Percentiles rank a stretch among this genome's conserved stretches.
phyloP scores from a whole-genome alignment of 2,113 vertebrate genomes.

The Pongo abelii region DNA sequence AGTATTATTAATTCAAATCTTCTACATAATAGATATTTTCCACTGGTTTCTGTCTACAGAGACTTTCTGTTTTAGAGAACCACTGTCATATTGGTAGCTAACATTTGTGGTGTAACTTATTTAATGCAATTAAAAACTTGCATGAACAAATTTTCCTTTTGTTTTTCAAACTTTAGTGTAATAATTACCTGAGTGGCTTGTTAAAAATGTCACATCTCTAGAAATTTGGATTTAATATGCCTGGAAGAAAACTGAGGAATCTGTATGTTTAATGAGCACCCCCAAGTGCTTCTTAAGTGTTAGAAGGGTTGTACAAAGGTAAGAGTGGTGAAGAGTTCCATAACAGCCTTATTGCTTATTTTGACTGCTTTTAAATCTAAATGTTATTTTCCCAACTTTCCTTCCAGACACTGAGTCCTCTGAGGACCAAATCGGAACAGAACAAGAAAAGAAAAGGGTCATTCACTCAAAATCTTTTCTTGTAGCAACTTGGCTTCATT shows the following conservation, averaged over 20 bases:
- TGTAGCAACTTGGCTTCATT: background rate
- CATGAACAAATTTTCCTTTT: background rate
- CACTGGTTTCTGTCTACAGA: background rate
- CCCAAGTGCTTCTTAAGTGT: background rate
- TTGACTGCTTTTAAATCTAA: background rate
- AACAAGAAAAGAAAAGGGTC: background rate
- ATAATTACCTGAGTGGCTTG: background rate
- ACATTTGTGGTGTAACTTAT: background rate
- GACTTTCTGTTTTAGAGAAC: background rate
- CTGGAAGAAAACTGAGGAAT: background rate
- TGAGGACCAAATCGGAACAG: background rate
- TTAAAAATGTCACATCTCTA: background rate
- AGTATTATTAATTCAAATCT: background rate
- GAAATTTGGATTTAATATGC: background rate
- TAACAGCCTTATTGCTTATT: background rate
- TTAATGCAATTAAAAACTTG: background rate
- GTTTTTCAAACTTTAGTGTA: background rate
- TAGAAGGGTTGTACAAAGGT: background rate
- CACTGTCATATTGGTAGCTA: background rate
- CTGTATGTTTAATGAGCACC: background rate
- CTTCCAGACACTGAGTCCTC: background rate
- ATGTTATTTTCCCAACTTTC: background rate
- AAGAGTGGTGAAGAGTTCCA: background rate
- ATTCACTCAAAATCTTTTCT: background rate
- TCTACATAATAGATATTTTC: background rate